Conservation (phyloP, 2,797 vertebrate genomes). For the Urosaurus nigricauda region DNA sequence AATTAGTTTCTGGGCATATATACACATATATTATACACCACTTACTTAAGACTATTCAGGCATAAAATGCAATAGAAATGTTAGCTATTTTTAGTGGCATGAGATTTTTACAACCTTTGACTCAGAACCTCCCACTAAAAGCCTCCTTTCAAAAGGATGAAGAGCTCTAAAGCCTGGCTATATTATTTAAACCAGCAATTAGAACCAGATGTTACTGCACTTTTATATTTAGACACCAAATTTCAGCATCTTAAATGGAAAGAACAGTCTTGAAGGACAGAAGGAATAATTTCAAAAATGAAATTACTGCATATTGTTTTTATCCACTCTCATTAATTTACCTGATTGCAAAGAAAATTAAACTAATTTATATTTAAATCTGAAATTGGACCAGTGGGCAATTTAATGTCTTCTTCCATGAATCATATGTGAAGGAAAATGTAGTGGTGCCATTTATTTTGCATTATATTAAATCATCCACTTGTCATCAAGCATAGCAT, state of each 20-base stretch:
- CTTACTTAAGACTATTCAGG: conserved; percentile 57
- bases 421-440: conserved; percentile 60
- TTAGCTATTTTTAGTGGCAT: conserved; percentile 77
- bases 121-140: conserved; percentile 77
- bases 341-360: conserved; percentile 84
- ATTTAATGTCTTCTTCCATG: conserved; percentile 72
- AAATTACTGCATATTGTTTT: conserved; percentile 85
- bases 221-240: conserved; percentile 81
- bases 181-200: conserved; percentile 83
- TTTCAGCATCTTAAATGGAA: conserved; percentile 80
- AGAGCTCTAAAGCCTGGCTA: conserved; percentile 76
- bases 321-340: conserved; percentile 83
- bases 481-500: conserved; percentile 38
- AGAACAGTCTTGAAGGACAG: conserved; percentile 80
- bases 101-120: conserved; percentile 80
- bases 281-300: conserved; percentile 81
- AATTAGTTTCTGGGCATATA: background rate
- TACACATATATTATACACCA: background rate
- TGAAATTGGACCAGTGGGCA: conserved; percentile 78
- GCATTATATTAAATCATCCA: conserved; percentile 57
- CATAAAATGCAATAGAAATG: conserved; percentile 73
- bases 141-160: conserved; percentile 77
- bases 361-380: conserved; percentile 84
- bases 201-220: conserved; percentile 80
- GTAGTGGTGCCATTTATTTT: conserved; percentile 60